Evolutionary conservation across 2,797 vertebrate species (phyloP), one percentile per base, ranked within the genome.

Genomic region (Lacerta bilineata): DNA sequence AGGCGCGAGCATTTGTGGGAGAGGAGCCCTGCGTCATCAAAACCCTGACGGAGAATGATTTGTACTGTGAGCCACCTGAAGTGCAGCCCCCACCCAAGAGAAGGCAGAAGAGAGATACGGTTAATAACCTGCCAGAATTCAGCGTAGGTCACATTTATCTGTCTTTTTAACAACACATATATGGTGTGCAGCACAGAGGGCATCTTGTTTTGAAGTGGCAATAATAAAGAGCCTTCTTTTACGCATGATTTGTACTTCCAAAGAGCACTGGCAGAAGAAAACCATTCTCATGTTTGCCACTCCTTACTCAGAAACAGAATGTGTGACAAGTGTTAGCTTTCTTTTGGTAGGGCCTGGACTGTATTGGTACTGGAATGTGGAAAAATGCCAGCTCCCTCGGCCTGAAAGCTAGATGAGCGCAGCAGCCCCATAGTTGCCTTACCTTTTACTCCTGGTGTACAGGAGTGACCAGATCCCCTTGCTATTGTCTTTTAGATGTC

Each of bases 1-100:
- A 99, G 96, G 99, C 98, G 0, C 96, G 98, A 93, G 99, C 98
- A 0, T 99, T 98, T 78, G 98, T 99, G 93, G 99, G 99, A 0
- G 98, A 98, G 0, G 98, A 98, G 74, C 92, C 96, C 79, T 99
- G 98, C 94, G 77, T 94, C 88, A 99, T 99, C 95, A 99, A 98
- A 96, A 98, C 98, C 0, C 97, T 99, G 5, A 98, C 98, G 3
- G 98, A 99, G 85, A 98, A 98, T 0, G 98, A 99, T 93, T 96
- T 99, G 41, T 99, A 99, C 90, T 97, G 99, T 83, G 98, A 98
- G 80, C 98, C 98, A 0, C 99, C 99, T 0, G 97, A 98, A 93
- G 97, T 97, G 25, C 96, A 96, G 68, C 98, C 98, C 18, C 96
- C 95, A 0, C 98, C 97, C 59, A 98, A 98, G 94, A 98, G 97